A percentile compares a stretch with the other conserved stretches of the same genome.
Evolutionary conservation across 2,888 invertebrate genomes (phyloP).

Genomic region (Rotaria socialis): DNA sequence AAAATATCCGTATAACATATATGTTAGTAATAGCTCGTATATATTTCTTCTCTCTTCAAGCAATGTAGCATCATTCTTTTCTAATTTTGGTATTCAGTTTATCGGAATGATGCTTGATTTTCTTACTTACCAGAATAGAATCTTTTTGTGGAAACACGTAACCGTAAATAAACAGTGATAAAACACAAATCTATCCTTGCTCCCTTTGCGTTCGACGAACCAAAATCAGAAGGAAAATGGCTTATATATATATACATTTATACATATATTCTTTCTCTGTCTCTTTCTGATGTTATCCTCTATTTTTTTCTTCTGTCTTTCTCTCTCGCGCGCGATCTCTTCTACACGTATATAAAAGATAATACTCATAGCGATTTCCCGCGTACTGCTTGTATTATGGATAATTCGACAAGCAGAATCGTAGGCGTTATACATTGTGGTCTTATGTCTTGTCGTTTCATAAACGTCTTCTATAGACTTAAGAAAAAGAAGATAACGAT

Average conservation of each 20-base stretch:
- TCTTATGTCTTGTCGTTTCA: neutral
- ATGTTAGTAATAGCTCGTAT: neutral
- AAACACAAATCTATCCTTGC: neutral
- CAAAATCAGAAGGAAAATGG: neutral
- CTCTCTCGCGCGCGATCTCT: neutral
- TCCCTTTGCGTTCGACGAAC: neutral
- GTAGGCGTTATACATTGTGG: neutral
- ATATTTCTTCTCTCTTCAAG: neutral
- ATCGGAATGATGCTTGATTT: neutral
- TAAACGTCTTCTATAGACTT: neutral
- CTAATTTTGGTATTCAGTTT: neutral
- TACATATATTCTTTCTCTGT: neutral
- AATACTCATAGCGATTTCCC: neutral
- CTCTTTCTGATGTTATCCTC: neutral
- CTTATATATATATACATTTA: neutral
- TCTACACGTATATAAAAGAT: neutral
- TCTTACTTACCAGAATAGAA: conserved; percentile 3
- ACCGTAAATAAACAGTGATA: neutral
- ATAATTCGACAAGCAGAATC: conserved; percentile 3
- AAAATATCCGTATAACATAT: neutral
- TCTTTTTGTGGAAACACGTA: neutral
- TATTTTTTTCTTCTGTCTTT: neutral
- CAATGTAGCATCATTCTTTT: neutral
- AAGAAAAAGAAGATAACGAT: neutral
- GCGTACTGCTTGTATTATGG: neutral